A percentile compares a stretch with the other conserved stretches of the same genome.
Evolutionary conservation across 2,113 vertebrate species (phyloP).

Genomic region (Coptodon bakossiorum): DNA sequence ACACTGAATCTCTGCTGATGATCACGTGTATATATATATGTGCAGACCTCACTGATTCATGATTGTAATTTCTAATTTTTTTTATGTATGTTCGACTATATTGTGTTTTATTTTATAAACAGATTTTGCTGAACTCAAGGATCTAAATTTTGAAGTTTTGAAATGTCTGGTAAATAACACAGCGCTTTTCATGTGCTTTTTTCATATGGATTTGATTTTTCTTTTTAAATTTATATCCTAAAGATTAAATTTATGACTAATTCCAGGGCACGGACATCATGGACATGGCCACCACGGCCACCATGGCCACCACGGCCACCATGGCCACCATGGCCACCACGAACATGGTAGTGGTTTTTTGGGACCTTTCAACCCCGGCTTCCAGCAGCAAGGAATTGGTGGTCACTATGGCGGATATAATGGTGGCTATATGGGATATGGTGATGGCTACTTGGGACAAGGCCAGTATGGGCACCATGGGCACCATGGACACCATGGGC

Average conservation of each 20-base stretch:
- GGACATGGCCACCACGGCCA: neutral
- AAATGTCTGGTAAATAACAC: conserved; percentile 22
- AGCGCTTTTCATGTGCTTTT: neutral
- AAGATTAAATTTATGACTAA: neutral
- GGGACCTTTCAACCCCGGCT: too few relatives aligned
- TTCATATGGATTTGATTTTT: neutral
- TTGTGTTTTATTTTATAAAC: neutral
- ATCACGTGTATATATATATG: neutral
- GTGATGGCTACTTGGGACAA: too few relatives aligned
- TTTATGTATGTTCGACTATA: neutral
- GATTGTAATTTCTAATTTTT: neutral
- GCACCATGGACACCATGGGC: too few relatives aligned
- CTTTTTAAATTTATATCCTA: neutral
- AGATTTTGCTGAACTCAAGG: neutral
- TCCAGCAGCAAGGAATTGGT: too few relatives aligned
- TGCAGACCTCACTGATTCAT: neutral
- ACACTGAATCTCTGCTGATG: neutral
- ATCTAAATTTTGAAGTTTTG: neutral
- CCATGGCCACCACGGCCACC: neutral
- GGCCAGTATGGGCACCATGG: too few relatives aligned
- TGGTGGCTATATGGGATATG: too few relatives aligned
- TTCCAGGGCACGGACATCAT: neutral
- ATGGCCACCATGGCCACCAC: neutral
- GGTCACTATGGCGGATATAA: too few relatives aligned
- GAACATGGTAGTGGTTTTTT: neutral